Conservation (phyloP, 1,140 invertebrate species). For the Polypedilum pembai region DNA sequence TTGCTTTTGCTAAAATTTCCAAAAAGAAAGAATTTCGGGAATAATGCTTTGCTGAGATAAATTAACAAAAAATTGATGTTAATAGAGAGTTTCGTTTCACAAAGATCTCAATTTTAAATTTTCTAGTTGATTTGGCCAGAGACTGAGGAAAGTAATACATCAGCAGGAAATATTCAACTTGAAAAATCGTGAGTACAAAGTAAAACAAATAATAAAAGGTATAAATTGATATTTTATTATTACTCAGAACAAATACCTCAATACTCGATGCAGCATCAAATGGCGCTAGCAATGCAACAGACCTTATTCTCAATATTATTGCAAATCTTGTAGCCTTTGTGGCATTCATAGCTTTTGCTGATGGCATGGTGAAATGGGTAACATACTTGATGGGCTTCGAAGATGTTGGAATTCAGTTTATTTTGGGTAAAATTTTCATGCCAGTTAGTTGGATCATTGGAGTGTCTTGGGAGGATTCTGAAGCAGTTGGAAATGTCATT, state of each 20-base stretch:
- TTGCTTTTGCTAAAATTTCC: too few species aligned
- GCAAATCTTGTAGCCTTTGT: conserved; percentile 91
- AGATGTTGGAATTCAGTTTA: conserved; percentile 54
- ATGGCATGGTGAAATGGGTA: conserved; percentile 70
- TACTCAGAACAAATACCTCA: conserved; percentile 64
- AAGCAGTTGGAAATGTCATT: conserved; percentile 70
- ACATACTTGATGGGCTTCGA: conserved; percentile 61
- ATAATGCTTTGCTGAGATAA: too few species aligned
- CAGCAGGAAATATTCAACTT: conserved; percentile 54
- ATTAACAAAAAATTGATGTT: too few species aligned
- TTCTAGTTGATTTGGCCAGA: conserved; percentile 88
- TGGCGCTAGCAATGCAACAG: conserved; percentile 73
- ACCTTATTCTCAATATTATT: conserved; percentile 78
- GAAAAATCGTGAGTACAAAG: conserved; percentile 52
- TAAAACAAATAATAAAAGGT: not conserved
- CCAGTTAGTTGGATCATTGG: conserved; percentile 71
- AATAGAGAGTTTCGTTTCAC: too few species aligned
- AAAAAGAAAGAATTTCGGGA: too few species aligned
- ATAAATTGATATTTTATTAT: not conserved
- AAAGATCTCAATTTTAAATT: too few species aligned
- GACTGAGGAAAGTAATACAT: conserved; percentile 65
- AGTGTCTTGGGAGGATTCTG: conserved; percentile 67
- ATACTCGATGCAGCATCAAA: conserved; percentile 81
- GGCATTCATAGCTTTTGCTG: conserved; percentile 74
- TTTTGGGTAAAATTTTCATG: conserved; percentile 80